These are phyloP conservation scores for Leucania comma DNA, from an alignment of 2,888 invertebrate species.

Conservation along the genomic window DNA sequence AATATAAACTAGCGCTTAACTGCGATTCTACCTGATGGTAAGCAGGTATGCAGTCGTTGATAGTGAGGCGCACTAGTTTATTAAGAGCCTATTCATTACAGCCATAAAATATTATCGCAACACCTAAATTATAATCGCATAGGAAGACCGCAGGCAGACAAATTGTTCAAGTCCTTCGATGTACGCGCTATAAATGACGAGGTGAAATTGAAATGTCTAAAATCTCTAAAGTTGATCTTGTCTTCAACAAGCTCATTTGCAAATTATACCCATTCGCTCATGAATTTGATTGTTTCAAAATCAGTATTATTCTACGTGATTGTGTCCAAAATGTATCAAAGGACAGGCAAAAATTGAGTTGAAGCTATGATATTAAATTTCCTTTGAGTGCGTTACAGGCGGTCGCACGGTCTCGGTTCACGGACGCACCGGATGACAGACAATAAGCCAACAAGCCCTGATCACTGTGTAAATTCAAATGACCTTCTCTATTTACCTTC, in stretches of 20 bases:
- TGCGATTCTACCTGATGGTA: too few species aligned
- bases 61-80: too few species aligned
- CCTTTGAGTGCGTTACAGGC: slow-evolving; percentile 55
- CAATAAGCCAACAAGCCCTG: slow-evolving; percentile 53
- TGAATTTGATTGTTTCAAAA: slow-evolving; percentile 49
- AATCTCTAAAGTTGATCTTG: background rate
- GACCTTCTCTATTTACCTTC: slow-evolving; percentile 37
- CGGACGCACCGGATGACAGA: slow-evolving; percentile 52
- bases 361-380: slow-evolving; percentile 62
- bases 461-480: slow-evolving; percentile 45
- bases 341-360: slow-evolving; percentile 52
- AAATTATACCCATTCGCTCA: background rate
- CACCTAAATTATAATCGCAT: too few species aligned
- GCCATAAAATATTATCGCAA: too few species aligned
- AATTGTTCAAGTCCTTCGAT: too few species aligned
- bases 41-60: too few species aligned
- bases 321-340: slow-evolving; percentile 48
- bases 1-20: too few species aligned
- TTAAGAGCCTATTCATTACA: too few species aligned
- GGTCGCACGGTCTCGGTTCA: slow-evolving; percentile 29
- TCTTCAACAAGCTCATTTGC: slow-evolving; percentile 7
- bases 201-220: too few species aligned
- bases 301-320: slow-evolving; percentile 32
- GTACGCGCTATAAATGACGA: too few species aligned
- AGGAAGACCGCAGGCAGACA: too few species aligned